phyloP scores from a whole-genome alignment of 2,888 invertebrate species.

The Zaprionus bogoriensis region DNA sequence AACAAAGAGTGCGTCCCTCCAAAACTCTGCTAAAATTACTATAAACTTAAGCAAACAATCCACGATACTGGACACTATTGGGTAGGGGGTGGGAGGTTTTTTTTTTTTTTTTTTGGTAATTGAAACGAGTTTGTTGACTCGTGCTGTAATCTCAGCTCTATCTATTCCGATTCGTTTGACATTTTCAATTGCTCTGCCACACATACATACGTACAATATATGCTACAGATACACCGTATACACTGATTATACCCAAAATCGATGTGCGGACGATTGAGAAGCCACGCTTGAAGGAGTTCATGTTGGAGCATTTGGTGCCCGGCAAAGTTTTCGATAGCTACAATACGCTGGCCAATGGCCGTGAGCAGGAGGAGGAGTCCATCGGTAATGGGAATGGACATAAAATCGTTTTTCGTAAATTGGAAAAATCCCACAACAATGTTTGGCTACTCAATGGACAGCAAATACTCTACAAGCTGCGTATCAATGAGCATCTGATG shows the following conservation, averaged over 20 bases:
- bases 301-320: constrained; percentile 86
- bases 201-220: too few relatives aligned
- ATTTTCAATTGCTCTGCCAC: constrained; percentile 21
- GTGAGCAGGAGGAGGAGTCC: constrained; percentile 83
- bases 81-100: too few relatives aligned
- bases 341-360: constrained; percentile 64
- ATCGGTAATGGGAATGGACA: constrained; percentile 83
- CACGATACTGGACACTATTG: not conserved
- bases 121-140: not conserved
- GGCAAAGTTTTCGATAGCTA: constrained; percentile 84
- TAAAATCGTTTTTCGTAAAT: constrained; percentile 82
- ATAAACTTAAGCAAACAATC: not conserved
- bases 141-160: not conserved
- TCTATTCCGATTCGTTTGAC: not conserved
- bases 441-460: constrained; percentile 82
- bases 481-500: constrained; percentile 81
- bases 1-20: not conserved
- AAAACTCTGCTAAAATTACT: not conserved
- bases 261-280: constrained; percentile 84
- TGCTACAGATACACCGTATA: constrained; percentile 85
- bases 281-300: constrained; percentile 85
- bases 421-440: constrained; percentile 81
- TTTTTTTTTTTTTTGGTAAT: too few relatives aligned
- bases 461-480: constrained; percentile 81
- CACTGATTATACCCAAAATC: constrained; percentile 85